Evolutionary conservation across 2,888 invertebrate species (phyloP).

Genomic region (Clusia tigrina): DNA sequence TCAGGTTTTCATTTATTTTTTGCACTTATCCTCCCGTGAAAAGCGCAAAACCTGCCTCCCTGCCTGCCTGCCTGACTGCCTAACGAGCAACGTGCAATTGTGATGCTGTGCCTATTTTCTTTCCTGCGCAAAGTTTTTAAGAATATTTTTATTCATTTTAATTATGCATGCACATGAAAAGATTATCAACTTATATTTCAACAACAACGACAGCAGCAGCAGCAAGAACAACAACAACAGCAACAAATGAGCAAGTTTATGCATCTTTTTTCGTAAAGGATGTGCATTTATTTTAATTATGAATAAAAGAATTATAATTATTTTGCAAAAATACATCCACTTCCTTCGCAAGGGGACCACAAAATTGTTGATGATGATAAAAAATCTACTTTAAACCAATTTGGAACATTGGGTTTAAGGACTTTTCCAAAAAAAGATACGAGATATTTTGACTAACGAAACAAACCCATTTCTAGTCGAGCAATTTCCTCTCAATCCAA

Average conservation of each 20-base stretch:
- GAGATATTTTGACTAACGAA: too few relatives aligned
- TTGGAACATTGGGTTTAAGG: not conserved
- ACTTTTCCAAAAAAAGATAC: too few relatives aligned
- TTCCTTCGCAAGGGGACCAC: too few relatives aligned
- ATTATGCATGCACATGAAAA: slow-evolving; percentile 66
- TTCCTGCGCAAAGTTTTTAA: not conserved
- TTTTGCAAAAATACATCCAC: not conserved
- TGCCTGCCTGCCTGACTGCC: not conserved
- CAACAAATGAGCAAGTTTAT: not conserved
- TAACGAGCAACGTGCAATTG: not conserved
- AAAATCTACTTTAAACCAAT: not conserved
- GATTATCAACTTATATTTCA: slow-evolving; percentile 52
- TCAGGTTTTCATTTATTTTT: not conserved
- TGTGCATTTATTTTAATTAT: slow-evolving; percentile 12
- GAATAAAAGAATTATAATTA: not conserved
- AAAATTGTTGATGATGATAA: too few relatives aligned
- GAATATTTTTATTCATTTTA: slow-evolving; percentile 52
- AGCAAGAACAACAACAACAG: not conserved
- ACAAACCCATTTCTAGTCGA: too few relatives aligned
- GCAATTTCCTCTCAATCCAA: too few relatives aligned
- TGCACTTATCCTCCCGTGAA: not conserved
- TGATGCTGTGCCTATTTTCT: not conserved
- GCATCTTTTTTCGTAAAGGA: slow-evolving; percentile 1
- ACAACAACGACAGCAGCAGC: too few relatives aligned
- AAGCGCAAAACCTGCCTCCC: slow-evolving; percentile 4